phyloP scores from a whole-genome alignment of 2,113 vertebrate genomes.

The Erythrocercus mccallii region DNA sequence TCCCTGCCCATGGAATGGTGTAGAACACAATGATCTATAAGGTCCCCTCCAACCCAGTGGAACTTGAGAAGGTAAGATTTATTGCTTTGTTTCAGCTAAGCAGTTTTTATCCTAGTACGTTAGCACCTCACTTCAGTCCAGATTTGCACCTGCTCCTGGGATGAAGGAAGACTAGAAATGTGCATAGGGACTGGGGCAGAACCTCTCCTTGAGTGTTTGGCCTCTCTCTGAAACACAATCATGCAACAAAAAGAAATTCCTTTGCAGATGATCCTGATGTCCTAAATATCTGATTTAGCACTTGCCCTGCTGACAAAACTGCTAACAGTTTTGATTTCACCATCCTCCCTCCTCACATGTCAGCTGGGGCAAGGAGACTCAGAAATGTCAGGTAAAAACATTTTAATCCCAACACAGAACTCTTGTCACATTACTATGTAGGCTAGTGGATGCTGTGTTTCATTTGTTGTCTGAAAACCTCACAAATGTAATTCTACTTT shows the following conservation, averaged over 20 bases:
- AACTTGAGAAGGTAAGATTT: background rate
- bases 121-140: background rate
- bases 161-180: background rate
- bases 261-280: background rate
- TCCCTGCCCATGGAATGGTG: background rate
- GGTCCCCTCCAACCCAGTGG: background rate
- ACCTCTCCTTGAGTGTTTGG: background rate
- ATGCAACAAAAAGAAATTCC: background rate
- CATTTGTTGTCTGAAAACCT: background rate
- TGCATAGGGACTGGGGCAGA: background rate
- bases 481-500: background rate
- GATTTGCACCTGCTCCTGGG: background rate
- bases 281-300: background rate
- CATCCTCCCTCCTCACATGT: background rate
- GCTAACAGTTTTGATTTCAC: background rate
- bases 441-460: background rate
- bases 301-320: background rate
- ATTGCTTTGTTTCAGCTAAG: background rate
- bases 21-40: background rate
- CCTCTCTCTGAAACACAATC: background rate
- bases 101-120: background rate
- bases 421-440: fast-evolving
- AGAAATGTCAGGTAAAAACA: background rate
- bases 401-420: background rate
- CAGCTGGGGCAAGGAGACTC: background rate